These are phyloP conservation scores for Idaea dimidiata DNA, from an alignment of 2,888 invertebrate genomes.

Conservation along the genomic window DNA sequence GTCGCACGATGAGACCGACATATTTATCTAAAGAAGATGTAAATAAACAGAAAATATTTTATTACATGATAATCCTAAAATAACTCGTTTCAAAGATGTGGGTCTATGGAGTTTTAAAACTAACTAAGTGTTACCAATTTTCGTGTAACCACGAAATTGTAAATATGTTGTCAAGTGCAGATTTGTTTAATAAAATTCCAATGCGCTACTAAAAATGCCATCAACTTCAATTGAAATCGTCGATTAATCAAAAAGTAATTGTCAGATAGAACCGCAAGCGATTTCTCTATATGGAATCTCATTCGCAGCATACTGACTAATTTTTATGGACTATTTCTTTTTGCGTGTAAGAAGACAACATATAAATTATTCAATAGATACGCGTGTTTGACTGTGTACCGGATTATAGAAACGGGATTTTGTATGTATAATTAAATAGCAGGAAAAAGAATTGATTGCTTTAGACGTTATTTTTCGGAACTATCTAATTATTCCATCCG, in stretches of 20 bases:
- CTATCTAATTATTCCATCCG: no score
- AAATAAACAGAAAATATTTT: no score
- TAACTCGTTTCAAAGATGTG: no score
- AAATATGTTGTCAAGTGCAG: no score
- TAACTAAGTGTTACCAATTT: no score
- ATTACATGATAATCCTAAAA: no score
- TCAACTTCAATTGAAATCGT: no score
- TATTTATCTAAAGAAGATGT: no score
- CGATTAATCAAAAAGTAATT: neutral
- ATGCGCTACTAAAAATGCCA: neutral
- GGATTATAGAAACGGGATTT: conserved; percentile 13
- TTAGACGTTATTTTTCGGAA: neutral
- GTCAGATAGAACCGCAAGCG: neutral
- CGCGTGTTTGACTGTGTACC: conserved; percentile 16
- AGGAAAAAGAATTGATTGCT: neutral
- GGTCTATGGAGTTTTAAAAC: no score
- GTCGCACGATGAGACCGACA: no score
- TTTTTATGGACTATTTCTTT: conserved; percentile 39
- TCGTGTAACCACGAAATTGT: no score
- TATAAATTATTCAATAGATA: conserved; percentile 16
- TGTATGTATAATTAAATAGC: neutral
- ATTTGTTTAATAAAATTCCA: neutral
- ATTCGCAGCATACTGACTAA: conserved; percentile 27
- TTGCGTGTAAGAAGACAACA: conserved; percentile 27
- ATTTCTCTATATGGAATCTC: neutral